Percentiles rank a stretch among this genome's conserved stretches.
Conservation (phyloP, 2,113 vertebrate species). For the Siniperca knerii region DNA sequence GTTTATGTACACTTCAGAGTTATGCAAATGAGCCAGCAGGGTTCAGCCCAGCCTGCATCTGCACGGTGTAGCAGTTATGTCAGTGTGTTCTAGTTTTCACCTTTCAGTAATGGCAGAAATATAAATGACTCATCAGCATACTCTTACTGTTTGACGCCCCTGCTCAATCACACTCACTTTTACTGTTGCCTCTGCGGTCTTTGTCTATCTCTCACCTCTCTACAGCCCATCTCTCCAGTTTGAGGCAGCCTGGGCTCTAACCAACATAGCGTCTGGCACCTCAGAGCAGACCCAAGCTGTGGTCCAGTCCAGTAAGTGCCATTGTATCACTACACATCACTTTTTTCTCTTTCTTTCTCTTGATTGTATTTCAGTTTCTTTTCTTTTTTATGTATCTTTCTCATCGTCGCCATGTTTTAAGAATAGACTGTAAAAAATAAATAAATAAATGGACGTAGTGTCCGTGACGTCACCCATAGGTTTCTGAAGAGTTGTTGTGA, state of each 20-base stretch:
- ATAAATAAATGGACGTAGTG: too few relatives aligned
- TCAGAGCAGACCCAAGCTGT: slow-evolving; percentile 99
- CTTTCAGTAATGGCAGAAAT: slow-evolving; percentile 34
- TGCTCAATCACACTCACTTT: neutral
- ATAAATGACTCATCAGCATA: slow-evolving; percentile 45
- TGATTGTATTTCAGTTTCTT: neutral
- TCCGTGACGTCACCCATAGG: too few relatives aligned
- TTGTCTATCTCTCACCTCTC: slow-evolving; percentile 18
- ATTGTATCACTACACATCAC: neutral
- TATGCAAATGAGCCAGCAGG: slow-evolving; percentile 32
- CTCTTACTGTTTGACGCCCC: neutral
- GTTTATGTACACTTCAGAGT: slow-evolving; percentile 49
- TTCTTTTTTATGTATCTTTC: neutral
- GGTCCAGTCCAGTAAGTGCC: slow-evolving; percentile 96
- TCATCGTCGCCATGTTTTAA: neutral
- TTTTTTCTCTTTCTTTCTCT: neutral
- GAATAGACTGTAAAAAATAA: too few relatives aligned
- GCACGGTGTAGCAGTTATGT: slow-evolving; percentile 45
- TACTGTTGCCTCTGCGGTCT: neutral
- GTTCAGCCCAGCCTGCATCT: slow-evolving; percentile 27
- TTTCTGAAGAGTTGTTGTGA: too few relatives aligned
- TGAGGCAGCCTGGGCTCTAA: slow-evolving; percentile 98
- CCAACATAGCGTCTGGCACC: slow-evolving; percentile 98
- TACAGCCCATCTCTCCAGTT: slow-evolving; percentile 98
- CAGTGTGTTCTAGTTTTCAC: slow-evolving; percentile 62